phyloP scores from a whole-genome alignment of 2,888 invertebrate genomes.

The Saturnia japonica region DNA sequence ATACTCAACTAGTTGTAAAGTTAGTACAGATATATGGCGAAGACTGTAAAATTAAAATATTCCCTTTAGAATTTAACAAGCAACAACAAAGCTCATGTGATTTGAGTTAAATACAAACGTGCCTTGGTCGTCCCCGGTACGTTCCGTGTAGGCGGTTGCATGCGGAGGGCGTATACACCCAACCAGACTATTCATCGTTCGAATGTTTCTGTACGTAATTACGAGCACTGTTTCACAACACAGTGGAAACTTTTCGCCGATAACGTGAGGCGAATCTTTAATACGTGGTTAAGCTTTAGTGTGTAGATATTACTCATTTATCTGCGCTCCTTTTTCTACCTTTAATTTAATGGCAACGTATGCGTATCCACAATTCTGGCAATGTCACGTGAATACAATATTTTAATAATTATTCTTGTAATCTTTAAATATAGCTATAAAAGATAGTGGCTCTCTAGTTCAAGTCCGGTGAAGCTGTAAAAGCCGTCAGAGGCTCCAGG shows the following conservation, averaged over 20 bases:
- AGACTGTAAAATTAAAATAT: constrained; percentile 15
- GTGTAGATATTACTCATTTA: background rate
- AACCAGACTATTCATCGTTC: constrained; percentile 23
- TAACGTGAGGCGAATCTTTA: constrained; percentile 22
- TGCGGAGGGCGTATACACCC: constrained; percentile 22
- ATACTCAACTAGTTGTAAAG: constrained; percentile 3
- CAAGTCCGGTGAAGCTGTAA: too few species aligned
- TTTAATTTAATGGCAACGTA: too few species aligned
- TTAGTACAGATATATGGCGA: background rate
- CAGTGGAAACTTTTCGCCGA: constrained; percentile 23
- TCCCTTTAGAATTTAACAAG: constrained; percentile 17
- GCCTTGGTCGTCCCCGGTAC: background rate
- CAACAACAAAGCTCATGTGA: constrained; percentile 24
- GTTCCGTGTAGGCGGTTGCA: constrained; percentile 23
- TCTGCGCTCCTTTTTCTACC: background rate
- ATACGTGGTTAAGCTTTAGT: constrained; percentile 16
- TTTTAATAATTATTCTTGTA: too few species aligned
- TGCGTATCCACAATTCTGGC: too few species aligned
- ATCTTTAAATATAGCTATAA: too few species aligned
- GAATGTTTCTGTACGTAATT: constrained; percentile 36
- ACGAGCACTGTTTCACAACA: constrained; percentile 9
- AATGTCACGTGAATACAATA: too few species aligned
- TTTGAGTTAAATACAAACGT: constrained; percentile 19
- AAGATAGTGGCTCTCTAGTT: too few species aligned
- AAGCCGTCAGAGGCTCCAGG: too few species aligned